phyloP scores from a whole-genome alignment of 1,140 invertebrate genomes.

The Catajapyx aquilonaris region DNA sequence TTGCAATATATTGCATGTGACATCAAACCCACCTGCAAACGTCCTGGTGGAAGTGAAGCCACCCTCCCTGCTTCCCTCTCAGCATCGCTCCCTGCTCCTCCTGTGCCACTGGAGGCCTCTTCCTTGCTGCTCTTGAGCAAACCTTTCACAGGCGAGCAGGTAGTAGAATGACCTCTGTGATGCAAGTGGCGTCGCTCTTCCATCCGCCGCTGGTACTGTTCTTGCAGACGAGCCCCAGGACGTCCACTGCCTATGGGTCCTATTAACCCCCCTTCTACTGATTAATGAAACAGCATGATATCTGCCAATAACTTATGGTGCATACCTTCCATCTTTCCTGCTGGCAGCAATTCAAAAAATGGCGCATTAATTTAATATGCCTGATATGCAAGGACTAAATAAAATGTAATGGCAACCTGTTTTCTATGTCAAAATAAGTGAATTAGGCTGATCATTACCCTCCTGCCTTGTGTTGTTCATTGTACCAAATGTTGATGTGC shows the following conservation, averaged over 20 bases:
- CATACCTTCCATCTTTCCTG: slow-evolving; percentile 3
- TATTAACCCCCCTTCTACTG: slow-evolving; percentile 4
- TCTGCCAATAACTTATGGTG: slow-evolving; percentile 3
- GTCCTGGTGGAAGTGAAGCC: slow-evolving; percentile 55
- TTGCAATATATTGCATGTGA: no score
- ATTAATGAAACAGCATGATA: not conserved
- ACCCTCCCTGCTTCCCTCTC: slow-evolving; percentile 17
- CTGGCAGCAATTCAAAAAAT: slow-evolving; percentile 1
- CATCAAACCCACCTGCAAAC: no score
- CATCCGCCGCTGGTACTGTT: slow-evolving; percentile 29
- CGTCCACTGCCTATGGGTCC: slow-evolving; percentile 11
- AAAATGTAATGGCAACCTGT: no score
- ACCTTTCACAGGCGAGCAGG: not conserved
- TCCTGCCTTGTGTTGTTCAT: no score
- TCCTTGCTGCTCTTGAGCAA: not conserved
- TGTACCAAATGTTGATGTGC: no score
- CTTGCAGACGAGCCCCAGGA: slow-evolving; percentile 30
- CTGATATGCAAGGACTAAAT: no score
- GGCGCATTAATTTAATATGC: no score
- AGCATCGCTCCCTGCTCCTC: not conserved
- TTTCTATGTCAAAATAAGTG: no score
- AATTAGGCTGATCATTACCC: no score
- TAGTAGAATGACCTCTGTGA: no score
- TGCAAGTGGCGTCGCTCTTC: slow-evolving; percentile 33
- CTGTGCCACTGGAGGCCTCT: not conserved